phyloP scores from a whole-genome alignment of 1,140 invertebrate genomes.

The Melanaphis sacchari region DNA sequence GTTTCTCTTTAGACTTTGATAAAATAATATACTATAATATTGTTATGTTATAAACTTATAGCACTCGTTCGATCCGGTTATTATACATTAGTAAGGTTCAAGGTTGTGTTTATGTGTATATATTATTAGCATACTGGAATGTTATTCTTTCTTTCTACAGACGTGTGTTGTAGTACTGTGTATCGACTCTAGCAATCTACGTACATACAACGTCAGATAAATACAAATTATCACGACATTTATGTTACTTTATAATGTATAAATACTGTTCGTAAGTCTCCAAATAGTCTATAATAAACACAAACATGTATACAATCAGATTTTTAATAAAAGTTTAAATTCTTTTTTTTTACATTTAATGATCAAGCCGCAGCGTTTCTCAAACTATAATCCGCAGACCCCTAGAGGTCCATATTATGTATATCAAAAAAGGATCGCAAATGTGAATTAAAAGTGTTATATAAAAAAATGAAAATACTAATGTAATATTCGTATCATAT shows the following conservation, averaged over 20 bases:
- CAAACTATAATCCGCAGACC: no score
- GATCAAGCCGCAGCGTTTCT: no score
- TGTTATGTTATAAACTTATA: neutral
- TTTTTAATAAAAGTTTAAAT: neutral
- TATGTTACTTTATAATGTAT: neutral
- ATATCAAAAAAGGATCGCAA: no score
- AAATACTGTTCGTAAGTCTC: neutral
- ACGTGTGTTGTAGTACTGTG: neutral
- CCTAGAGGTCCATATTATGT: no score
- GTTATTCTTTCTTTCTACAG: neutral
- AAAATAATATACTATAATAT: neutral
- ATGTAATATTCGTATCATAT: no score
- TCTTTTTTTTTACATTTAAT: neutral
- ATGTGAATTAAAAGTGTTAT: no score
- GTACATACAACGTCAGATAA: neutral
- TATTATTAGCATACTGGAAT: conserved; percentile 3
- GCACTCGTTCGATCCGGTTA: neutral
- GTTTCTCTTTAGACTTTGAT: neutral
- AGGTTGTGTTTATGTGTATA: neutral
- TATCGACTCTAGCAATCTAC: neutral
- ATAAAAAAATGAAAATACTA: no score
- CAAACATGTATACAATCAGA: neutral
- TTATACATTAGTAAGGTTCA: conserved; percentile 5
- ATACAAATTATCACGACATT: neutral
- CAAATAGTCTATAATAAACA: neutral